Conservation (phyloP, 1,140 invertebrate genomes). For the Latrodectus geometricus region DNA sequence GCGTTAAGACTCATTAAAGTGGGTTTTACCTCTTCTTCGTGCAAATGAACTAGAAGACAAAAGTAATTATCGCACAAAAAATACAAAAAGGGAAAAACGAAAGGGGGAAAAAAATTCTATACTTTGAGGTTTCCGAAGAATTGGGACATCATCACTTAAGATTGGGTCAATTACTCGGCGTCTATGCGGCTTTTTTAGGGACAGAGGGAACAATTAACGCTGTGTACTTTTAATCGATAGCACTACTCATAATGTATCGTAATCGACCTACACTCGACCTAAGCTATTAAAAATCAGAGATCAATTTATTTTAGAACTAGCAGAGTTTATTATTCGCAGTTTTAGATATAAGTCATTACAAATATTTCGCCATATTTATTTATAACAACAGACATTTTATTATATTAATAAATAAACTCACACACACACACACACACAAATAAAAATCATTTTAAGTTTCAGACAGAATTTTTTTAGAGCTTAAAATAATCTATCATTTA, state of each 20-base stretch:
- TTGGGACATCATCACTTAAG: constrained; percentile 19
- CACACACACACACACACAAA: too few relatives aligned
- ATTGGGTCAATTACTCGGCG: constrained; percentile 7
- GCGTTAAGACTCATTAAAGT: constrained; percentile 48
- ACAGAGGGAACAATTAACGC: background rate
- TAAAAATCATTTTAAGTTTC: too few relatives aligned
- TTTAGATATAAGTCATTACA: too few relatives aligned
- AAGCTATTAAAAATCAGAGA: too few relatives aligned
- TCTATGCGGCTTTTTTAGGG: background rate
- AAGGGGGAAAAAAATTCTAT: background rate
- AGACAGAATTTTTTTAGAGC: too few relatives aligned
- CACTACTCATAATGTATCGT: background rate
- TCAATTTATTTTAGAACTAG: too few relatives aligned
- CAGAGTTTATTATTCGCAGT: too few relatives aligned
- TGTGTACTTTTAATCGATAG: background rate
- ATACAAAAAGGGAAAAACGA: background rate
- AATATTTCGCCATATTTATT: too few relatives aligned
- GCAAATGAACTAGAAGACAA: constrained; percentile 44
- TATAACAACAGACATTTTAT: too few relatives aligned
- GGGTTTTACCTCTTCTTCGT: constrained; percentile 1
- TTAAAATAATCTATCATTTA: too few relatives aligned
- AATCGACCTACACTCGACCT: background rate
- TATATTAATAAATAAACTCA: too few relatives aligned
- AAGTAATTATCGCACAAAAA: constrained; percentile 42
- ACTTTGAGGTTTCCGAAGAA: constrained; percentile 1